Percentiles rank a stretch among this genome's conserved stretches.
Conservation (phyloP, 2,888 invertebrate genomes). For the Dasypolia templi region DNA sequence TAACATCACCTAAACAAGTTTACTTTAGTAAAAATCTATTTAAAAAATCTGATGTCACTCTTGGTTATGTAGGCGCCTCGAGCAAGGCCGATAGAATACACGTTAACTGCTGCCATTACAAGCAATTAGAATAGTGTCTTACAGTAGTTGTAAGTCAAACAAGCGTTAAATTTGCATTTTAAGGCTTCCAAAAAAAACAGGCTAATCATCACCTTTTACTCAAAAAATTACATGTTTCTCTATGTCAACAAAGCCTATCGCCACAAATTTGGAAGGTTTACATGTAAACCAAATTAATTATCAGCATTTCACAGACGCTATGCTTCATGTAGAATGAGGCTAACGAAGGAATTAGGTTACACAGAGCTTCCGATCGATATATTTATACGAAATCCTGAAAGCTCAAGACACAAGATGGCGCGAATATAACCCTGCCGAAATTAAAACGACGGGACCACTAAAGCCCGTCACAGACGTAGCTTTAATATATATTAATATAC, state of each 20-base stretch:
- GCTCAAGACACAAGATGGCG: conserved; percentile 89
- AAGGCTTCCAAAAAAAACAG: conserved; percentile 47
- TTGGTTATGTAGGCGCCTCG: conserved; percentile 79
- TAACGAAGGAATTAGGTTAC: conserved; percentile 82
- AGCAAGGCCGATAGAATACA: conserved; percentile 80
- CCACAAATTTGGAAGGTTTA: conserved; percentile 48
- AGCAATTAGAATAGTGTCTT: conserved; percentile 67
- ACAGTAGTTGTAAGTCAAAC: conserved; percentile 44
- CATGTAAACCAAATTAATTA: conserved; percentile 51
- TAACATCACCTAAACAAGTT: conserved; percentile 70
- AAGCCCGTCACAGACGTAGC: too few species aligned
- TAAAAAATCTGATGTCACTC: conserved; percentile 88
- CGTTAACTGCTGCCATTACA: conserved; percentile 69
- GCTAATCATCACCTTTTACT: conserved; percentile 34
- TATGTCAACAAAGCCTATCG: conserved; percentile 82
- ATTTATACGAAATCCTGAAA: conserved; percentile 88
- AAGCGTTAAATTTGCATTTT: conserved; percentile 33
- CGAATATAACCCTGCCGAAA: conserved; percentile 82
- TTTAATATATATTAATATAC: too few species aligned
- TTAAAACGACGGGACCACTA: conserved; percentile 72
- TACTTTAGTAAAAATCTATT: conserved; percentile 83
- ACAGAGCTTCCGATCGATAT: conserved; percentile 87
- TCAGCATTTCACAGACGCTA: conserved; percentile 61
- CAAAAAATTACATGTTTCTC: conserved; percentile 50
- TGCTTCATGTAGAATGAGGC: conserved; percentile 70